phyloP scores from a whole-genome alignment of 1,140 invertebrate genomes.

The Theocolax elegans region DNA sequence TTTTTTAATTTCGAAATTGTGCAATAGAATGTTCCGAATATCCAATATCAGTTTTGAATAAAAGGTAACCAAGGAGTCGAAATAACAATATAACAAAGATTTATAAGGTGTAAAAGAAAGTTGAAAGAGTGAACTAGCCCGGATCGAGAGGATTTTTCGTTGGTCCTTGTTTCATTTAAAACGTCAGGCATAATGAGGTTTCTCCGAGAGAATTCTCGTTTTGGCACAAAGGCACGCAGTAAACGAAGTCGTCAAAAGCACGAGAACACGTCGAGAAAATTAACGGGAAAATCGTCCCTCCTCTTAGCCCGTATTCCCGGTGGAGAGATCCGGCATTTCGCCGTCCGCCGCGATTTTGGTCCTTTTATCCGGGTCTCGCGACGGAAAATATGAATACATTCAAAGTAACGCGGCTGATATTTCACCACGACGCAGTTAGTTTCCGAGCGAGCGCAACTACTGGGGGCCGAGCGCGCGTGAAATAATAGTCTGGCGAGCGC shows the following conservation, averaged over 20 bases:
- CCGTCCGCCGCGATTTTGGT: constrained; percentile 1
- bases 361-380: background rate
- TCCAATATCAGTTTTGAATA: too few species aligned
- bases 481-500: constrained; percentile 17
- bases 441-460: constrained; percentile 15
- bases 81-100: too few species aligned
- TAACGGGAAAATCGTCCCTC: background rate
- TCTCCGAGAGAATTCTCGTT: background rate
- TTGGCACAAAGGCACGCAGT: background rate
- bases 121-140: background rate
- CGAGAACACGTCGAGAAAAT: constrained; percentile 5
- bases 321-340: background rate
- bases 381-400: constrained; percentile 34
- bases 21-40: too few species aligned
- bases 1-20: too few species aligned
- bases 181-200: constrained; percentile 6
- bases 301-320: too few species aligned
- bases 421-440: constrained; percentile 12
- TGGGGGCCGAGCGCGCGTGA: background rate
- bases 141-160: too few species aligned
- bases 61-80: too few species aligned
- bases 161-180: too few species aligned
- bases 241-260: constrained; percentile 18
- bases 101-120: too few species aligned
- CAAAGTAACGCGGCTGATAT: constrained; percentile 37